Evolutionary conservation across 2,888 invertebrate species (phyloP).

Genomic region (Eupithecia insigniata): DNA sequence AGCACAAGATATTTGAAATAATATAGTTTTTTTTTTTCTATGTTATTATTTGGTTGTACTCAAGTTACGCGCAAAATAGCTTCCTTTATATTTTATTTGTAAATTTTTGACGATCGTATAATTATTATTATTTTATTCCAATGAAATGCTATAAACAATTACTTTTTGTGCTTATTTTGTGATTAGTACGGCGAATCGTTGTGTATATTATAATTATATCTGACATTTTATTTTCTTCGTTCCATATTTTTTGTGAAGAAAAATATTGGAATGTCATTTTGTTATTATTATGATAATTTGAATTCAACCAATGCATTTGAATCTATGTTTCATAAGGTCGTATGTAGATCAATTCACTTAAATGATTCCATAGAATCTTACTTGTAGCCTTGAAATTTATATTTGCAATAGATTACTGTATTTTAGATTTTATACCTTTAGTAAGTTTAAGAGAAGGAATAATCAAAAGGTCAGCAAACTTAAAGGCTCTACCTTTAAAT

Average conservation of each 20-base stretch:
- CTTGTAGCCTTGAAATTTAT: constrained; percentile 42
- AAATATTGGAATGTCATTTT: constrained; percentile 25
- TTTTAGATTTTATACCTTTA: constrained; percentile 42
- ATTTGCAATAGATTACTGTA: constrained; percentile 44
- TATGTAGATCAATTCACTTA: constrained; percentile 15
- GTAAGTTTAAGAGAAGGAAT: neutral
- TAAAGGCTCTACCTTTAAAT: no score
- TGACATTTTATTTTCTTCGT: neutral
- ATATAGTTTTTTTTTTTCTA: neutral
- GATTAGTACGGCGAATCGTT: neutral
- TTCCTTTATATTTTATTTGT: neutral
- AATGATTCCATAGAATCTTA: constrained; percentile 47
- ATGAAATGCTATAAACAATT: neutral
- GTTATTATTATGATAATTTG: neutral
- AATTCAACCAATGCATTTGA: constrained; percentile 21
- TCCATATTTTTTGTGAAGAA: constrained; percentile 28
- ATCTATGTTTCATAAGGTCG: constrained; percentile 6
- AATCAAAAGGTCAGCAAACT: no score
- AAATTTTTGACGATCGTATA: neutral
- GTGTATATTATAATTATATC: neutral
- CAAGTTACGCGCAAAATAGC: neutral
- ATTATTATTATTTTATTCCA: neutral
- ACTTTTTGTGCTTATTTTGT: neutral
- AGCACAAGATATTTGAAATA: neutral
- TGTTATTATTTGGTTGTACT: neutral